Percentiles rank a stretch among this genome's conserved stretches.
Evolutionary conservation across 2,797 vertebrate genomes (phyloP).

Genomic region (Sebastes iracundus): DNA sequence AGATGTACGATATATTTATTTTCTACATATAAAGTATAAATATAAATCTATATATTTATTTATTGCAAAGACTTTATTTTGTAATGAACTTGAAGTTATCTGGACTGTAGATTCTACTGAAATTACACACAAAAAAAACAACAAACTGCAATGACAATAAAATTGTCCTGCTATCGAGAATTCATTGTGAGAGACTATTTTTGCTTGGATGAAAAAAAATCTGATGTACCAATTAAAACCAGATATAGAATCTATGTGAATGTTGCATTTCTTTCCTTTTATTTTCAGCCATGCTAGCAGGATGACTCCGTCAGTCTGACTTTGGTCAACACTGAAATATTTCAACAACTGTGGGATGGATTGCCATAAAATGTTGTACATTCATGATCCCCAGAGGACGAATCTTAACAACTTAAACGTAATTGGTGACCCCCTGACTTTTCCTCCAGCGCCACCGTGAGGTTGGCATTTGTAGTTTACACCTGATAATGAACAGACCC

Average conservation of each 20-base stretch:
- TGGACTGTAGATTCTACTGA: constrained; percentile 96
- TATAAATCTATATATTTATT: constrained; percentile 99
- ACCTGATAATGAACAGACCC: neutral
- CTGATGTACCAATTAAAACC: constrained; percentile 81
- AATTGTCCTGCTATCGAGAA: constrained; percentile 89
- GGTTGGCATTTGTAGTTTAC: neutral
- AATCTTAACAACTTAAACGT: neutral
- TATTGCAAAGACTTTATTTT: constrained; percentile 99
- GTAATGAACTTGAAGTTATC: constrained; percentile 97
- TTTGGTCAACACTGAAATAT: neutral
- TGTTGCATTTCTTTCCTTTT: constrained; percentile 55
- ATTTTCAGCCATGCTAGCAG: neutral
- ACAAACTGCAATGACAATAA: constrained; percentile 89
- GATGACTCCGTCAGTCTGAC: neutral
- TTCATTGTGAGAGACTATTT: constrained; percentile 79
- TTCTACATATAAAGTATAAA: constrained; percentile 97
- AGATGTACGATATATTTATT: constrained; percentile 99
- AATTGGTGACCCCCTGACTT: neutral
- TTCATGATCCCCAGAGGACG: neutral
- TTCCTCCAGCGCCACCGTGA: neutral
- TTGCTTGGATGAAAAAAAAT: constrained; percentile 68
- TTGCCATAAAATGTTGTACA: neutral
- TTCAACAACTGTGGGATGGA: neutral
- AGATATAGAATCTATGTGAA: constrained; percentile 67
- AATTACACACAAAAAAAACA: constrained; percentile 75